Percentiles rank a stretch among this genome's conserved stretches.
phyloP scores from a whole-genome alignment of 2,797 vertebrate species.

The Pempheris klunzingeri region DNA sequence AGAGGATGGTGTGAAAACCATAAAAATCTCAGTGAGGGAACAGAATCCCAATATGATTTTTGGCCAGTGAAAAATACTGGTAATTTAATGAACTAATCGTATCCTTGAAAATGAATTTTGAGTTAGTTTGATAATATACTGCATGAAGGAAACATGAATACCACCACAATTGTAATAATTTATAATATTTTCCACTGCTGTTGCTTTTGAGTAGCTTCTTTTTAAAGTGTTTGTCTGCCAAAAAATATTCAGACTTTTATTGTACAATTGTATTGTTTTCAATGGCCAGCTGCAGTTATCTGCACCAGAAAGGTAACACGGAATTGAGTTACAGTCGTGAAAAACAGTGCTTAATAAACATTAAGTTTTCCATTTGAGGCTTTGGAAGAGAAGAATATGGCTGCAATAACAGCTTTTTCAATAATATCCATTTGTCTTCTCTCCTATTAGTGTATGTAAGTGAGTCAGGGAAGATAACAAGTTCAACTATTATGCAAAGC shows the following conservation, averaged over 20 bases:
- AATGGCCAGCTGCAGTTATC: slow-evolving; percentile 10
- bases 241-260: no score
- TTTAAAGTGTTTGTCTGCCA: neutral
- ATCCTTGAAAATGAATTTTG: no score
- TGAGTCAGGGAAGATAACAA: neutral
- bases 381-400: neutral
- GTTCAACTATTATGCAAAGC: neutral
- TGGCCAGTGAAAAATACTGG: no score
- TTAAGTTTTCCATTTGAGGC: slow-evolving; percentile 29
- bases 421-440: slow-evolving; percentile 15
- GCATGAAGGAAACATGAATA: no score
- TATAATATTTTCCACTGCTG: neutral
- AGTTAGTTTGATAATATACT: no score
- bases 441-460: neutral
- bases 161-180: no score
- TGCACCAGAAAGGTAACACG: neutral
- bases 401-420: neutral
- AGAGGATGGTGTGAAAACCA: no score
- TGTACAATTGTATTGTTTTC: neutral
- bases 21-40: no score
- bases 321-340: neutral
- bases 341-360: slow-evolving; percentile 14
- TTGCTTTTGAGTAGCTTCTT: neutral
- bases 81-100: no score
- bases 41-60: no score